phyloP scores from a whole-genome alignment of 2,797 vertebrate genomes.

The Heliangelus exortis region DNA sequence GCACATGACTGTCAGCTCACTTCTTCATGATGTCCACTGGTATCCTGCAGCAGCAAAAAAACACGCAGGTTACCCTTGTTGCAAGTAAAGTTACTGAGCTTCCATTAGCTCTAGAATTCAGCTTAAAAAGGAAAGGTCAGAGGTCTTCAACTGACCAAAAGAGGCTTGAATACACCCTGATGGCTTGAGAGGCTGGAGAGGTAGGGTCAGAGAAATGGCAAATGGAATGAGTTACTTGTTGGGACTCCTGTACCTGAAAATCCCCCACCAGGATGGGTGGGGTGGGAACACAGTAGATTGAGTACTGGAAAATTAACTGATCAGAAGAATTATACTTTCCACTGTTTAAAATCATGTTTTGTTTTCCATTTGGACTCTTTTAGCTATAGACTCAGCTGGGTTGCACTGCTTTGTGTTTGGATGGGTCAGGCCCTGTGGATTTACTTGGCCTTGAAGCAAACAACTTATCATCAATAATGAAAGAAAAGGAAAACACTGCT shows the following conservation, averaged over 20 bases:
- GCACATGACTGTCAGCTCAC: not conserved
- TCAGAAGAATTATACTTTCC: not conserved
- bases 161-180: not conserved
- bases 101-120: not conserved
- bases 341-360: not conserved
- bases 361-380: not conserved
- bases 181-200: not conserved
- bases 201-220: not conserved
- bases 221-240: fast-evolving
- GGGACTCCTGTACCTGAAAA: not conserved
- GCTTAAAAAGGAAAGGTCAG: not conserved
- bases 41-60: not conserved
- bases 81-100: not conserved
- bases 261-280: not conserved
- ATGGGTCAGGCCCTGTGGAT: conserved; percentile 50
- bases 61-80: not conserved
- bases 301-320: not conserved
- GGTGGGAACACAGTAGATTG: not conserved
- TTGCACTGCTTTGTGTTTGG: conserved; percentile 42
- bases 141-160: not conserved
- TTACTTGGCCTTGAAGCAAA: conserved; percentile 46
- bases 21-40: not conserved
- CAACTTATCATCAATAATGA: conserved; percentile 53
- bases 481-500: conserved; percentile 65
- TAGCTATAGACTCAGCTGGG: not conserved